Evolutionary conservation across 2,797 vertebrate species (phyloP), one percentile per base, ranked within the genome.

Genomic region (Ptychadena robeensis): DNA sequence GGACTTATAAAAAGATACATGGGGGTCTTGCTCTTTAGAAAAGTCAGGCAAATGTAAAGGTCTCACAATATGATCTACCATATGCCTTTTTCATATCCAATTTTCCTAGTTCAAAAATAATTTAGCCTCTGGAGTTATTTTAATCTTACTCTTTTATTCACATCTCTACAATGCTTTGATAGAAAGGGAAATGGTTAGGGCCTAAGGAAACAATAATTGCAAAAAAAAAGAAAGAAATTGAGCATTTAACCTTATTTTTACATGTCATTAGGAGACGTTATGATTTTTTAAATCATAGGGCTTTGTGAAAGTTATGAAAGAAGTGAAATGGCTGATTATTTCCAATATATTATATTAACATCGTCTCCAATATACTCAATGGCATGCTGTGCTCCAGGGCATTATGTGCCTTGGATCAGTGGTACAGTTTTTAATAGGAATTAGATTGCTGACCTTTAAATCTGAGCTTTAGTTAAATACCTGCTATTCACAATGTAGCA

Each of bases 201-300:
- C 59, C 25, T 28, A 27, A 28, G 59, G 59, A 10, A 61, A 61
- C 59, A 61, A 27, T 61, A 28, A 61, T 28, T 10, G 59, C 59
- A 61, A 61, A 59, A 12, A 61, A 9, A 61, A 28, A 61, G 28
- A 2, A 27, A 28, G 59, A 61, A 61, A 61, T 14, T 61, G 9
- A 61, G 57, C 57, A n/a, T 61, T 61, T 61, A 61, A 61, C 57
- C 25, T 61, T 27, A 61, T 27, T 61, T 61, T 61, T 7, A 61
- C 25, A 61, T 28, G 59, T 27, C 18, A 28, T 61, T 61, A 61
- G 18, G 4, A 22, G 44, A 53, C 44, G 18, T 6, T 22, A 48
- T 53, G 44, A 53, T 22, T 53, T 53, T 48, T 53, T 53, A 53
- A 53, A 53, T 53, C 18, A 53, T 53, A 22, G 44, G 18, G 44